phyloP scores from a whole-genome alignment of 2,888 invertebrate genomes.

The Euzetes globulus region DNA sequence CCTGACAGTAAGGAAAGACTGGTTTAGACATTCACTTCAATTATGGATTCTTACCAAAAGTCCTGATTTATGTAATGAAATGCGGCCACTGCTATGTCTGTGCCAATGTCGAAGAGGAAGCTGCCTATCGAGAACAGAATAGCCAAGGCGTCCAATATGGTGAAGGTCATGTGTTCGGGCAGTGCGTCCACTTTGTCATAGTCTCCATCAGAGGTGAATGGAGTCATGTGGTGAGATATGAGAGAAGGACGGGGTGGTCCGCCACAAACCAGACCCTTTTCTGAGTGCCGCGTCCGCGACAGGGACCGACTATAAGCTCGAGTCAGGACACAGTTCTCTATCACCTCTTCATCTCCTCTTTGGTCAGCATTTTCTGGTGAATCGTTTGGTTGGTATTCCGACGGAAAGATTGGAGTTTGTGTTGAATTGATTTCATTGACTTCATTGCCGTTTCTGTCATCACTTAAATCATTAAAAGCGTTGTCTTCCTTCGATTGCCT shows the following conservation, averaged over 20 bases:
- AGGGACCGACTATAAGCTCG: not conserved
- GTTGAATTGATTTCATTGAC: not conserved
- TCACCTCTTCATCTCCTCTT: not conserved
- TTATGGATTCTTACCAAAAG: constrained; percentile 45
- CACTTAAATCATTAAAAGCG: not conserved
- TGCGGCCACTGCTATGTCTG: constrained; percentile 41
- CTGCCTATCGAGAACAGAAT: constrained; percentile 41
- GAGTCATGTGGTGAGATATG: constrained; percentile 17
- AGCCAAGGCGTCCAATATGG: constrained; percentile 38
- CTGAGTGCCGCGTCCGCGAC: not conserved
- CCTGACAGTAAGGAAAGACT: too few relatives aligned
- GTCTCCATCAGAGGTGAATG: not conserved
- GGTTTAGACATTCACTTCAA: too few relatives aligned
- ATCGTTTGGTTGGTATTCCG: not conserved
- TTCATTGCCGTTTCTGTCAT: not conserved
- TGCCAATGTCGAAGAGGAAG: constrained; percentile 41
- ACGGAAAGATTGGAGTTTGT: not conserved
- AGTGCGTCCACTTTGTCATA: constrained; percentile 32
- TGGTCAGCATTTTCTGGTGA: not conserved
- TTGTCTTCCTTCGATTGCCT: not conserved
- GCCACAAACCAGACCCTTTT: not conserved
- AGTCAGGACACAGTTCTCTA: not conserved
- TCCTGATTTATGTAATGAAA: constrained; percentile 44
- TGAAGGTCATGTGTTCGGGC: constrained; percentile 38
- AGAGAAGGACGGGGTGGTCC: constrained; percentile 8